Conservation (phyloP, 2,888 invertebrate species). For the Andrena trimmerana region DNA sequence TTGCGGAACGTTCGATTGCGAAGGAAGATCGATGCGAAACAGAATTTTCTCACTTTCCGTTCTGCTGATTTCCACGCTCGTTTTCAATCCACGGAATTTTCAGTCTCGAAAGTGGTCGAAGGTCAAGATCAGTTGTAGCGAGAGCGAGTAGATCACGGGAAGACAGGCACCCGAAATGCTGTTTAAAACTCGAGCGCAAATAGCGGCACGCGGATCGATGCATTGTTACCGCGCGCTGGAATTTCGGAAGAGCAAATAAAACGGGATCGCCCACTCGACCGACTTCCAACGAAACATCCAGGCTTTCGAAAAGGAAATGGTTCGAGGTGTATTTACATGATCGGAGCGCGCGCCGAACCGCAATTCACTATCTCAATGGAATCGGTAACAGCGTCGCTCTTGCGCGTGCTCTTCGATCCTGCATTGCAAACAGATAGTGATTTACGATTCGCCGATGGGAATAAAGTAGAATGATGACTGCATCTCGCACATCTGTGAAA, state of each 20-base stretch:
- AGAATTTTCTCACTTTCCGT: not conserved
- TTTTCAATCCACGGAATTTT: not conserved
- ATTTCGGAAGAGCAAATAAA: conserved; percentile 56
- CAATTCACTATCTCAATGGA: conserved; percentile 40
- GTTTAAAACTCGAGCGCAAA: conserved; percentile 42
- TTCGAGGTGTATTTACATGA: conserved; percentile 55
- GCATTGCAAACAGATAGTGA: not conserved
- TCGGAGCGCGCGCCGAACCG: conserved; percentile 42
- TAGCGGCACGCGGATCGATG: conserved; percentile 1
- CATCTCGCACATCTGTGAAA: too few relatives aligned
- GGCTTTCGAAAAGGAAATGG: conserved; percentile 51
- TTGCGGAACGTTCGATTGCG: too few relatives aligned
- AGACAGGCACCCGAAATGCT: conserved; percentile 28
- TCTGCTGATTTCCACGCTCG: not conserved
- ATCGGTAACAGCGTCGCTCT: conserved; percentile 22
- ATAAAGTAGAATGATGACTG: not conserved
- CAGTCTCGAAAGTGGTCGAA: not conserved
- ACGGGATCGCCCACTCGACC: conserved; percentile 52
- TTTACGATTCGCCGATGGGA: not conserved
- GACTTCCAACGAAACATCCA: conserved; percentile 49
- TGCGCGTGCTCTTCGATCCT: conserved; percentile 2
- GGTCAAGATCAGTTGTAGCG: not conserved
- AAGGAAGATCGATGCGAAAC: not conserved
- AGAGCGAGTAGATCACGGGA: not conserved
- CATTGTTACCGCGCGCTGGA: conserved; percentile 39